Percentiles rank a stretch among this genome's conserved stretches.
phyloP scores from a whole-genome alignment of 23 tunicate species.

The Diplosoma virens region DNA sequence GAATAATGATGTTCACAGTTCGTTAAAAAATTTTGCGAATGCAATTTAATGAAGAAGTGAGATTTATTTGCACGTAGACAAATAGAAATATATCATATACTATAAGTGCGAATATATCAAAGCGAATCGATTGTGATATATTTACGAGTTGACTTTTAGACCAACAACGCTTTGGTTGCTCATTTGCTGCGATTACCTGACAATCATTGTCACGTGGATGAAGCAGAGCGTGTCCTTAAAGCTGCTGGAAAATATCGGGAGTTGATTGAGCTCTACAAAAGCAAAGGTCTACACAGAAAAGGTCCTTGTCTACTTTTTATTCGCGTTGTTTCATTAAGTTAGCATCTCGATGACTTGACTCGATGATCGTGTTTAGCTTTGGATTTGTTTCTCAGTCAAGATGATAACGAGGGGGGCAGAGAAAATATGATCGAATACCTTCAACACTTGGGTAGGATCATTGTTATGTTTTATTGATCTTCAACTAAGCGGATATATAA shows the following conservation, averaged over 20 bases:
- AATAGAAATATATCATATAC: too few relatives aligned
- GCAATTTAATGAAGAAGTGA: too few relatives aligned
- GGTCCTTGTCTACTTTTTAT: slow-evolving; percentile 16
- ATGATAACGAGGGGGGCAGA: slow-evolving; percentile 24
- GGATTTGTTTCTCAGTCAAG: slow-evolving; percentile 27
- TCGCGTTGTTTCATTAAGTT: too few relatives aligned
- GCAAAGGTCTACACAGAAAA: slow-evolving; percentile 67
- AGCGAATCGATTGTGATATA: too few relatives aligned
- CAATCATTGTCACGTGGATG: slow-evolving; percentile 84
- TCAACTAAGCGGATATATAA: neutral
- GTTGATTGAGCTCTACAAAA: slow-evolving; percentile 71
- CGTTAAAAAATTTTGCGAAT: too few relatives aligned
- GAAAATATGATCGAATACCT: slow-evolving; percentile 79
- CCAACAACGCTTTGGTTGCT: slow-evolving; percentile 84
- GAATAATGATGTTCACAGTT: too few relatives aligned
- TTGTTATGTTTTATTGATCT: neutral
- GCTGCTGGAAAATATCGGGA: slow-evolving; percentile 57
- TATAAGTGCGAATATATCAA: too few relatives aligned
- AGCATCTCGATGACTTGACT: too few relatives aligned
- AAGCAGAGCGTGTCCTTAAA: slow-evolving; percentile 64
- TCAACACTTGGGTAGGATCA: slow-evolving; percentile 76
- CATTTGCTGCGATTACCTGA: slow-evolving; percentile 86
- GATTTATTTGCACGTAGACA: too few relatives aligned
- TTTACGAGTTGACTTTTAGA: too few relatives aligned
- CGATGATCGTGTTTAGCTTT: slow-evolving; percentile 41